These are phyloP conservation scores for Argyrosomus regius DNA, from an alignment of 2,797 vertebrate species.

Conservation along the genomic window DNA sequence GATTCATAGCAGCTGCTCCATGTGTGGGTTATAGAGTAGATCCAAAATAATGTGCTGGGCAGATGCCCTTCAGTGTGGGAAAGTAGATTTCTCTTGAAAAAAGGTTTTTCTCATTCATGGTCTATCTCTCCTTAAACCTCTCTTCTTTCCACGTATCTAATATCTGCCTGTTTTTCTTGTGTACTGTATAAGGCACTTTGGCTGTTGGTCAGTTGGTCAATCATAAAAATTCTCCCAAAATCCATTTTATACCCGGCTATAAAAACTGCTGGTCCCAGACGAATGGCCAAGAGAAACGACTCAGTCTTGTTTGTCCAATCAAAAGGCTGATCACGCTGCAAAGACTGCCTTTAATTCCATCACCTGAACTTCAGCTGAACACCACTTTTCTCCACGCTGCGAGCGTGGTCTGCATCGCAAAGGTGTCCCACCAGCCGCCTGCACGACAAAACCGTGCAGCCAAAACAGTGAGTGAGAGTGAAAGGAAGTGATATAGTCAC, in stretches of 20 bases:
- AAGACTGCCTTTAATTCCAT: conserved; percentile 46
- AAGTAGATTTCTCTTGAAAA: conserved; percentile 16
- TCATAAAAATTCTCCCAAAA: neutral
- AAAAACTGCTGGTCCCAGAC: conserved; percentile 2
- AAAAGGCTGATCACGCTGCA: conserved; percentile 30
- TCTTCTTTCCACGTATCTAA: neutral
- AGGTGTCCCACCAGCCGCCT: conserved; percentile 14
- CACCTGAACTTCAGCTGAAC: conserved; percentile 29
- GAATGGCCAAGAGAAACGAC: neutral
- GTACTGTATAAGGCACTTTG: neutral
- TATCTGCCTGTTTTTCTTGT: conserved; percentile 3
- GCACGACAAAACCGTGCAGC: neutral
- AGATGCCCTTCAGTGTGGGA: conserved; percentile 26
- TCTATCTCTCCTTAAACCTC: neutral
- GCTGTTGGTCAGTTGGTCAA: neutral
- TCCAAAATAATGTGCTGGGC: conserved; percentile 23
- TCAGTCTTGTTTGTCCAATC: conserved; percentile 21
- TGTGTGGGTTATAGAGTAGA: conserved; percentile 34
- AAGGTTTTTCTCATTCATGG: conserved; percentile 1
- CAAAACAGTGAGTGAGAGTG: conserved; percentile 2
- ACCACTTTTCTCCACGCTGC: conserved; percentile 4
- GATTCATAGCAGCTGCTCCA: conserved; percentile 39
- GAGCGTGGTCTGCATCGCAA: conserved; percentile 36
- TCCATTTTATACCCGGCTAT: neutral
- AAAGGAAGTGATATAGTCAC: conserved; percentile 26